Evolutionary conservation across 2,113 vertebrate genomes (phyloP), one percentile per base, ranked within the genome.

Genomic region (Halcyon senegalensis): DNA sequence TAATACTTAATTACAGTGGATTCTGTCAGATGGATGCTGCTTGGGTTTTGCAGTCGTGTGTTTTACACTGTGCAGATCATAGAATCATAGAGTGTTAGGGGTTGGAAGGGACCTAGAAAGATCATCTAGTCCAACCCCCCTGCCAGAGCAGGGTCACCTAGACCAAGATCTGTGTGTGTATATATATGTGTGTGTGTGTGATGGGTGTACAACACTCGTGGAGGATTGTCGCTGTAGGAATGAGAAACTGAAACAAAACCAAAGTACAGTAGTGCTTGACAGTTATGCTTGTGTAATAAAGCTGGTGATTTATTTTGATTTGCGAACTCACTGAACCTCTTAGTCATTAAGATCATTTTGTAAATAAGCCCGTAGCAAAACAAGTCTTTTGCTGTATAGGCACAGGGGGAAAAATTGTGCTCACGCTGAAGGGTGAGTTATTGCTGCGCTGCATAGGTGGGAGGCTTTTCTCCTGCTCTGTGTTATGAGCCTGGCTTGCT

Each of bases 221-320:
- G 58, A 53, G 30, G 53, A 7, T 53, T 76, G 53, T 30, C n/a
- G 59, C 20, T 27, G 37, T 44, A 20, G 43, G 39, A 73, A 69
- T 48, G 73, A 85, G 84, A 85, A 93, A 93, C 68, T 63, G 76
- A 90, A 94, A 85, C 63, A 93, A 93, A 90, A 69, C 62, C 74
- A 2, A 75, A 84, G 89, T 75, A 18, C 73, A 68, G 35, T 13
- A 68, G 35, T 13, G 50, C 59, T 67, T 12, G 33, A 62, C 58
- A 70, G 50, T 70, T 86, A 9, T 2, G 41, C 64, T 72, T 58
- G n/a, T 83, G 77, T 69, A 82, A 82, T 93, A 77, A 94, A 85
- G 50, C 81, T 74, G 70, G 58, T 81, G 86, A 92, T 89, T 87
- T 90, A 60, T 79, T 94, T 89, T 79, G 67, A 74, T 94, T 93